Evolutionary conservation across 2,888 invertebrate species (phyloP).

Genomic region (Lasioglossum lativentre): DNA sequence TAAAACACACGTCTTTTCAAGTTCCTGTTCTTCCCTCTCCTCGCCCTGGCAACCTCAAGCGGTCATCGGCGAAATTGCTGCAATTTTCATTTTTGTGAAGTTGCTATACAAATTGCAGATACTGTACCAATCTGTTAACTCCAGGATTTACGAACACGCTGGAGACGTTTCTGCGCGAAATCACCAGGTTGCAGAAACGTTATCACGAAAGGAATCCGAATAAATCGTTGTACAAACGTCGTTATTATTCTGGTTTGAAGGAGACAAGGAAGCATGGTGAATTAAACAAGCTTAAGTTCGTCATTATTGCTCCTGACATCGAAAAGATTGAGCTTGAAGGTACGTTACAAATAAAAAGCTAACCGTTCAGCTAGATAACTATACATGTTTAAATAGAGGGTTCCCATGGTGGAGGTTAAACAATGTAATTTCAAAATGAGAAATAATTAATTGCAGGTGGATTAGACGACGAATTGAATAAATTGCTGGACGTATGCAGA

Average conservation of each 20-base stretch:
- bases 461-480: constrained; percentile 70
- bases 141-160: constrained; percentile 63
- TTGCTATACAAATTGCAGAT: constrained; percentile 67
- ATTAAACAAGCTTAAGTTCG: constrained; percentile 75
- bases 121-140: constrained; percentile 76
- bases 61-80: neutral
- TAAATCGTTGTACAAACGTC: constrained; percentile 73
- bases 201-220: constrained; percentile 72
- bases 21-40: neutral
- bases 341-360: constrained; percentile 37
- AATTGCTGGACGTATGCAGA: constrained; percentile 70
- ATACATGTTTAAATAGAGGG: too few relatives aligned
- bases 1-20: constrained; percentile 41
- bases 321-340: constrained; percentile 75
- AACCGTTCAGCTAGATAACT: neutral
- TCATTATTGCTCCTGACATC: constrained; percentile 77
- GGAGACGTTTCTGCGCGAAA: constrained; percentile 72
- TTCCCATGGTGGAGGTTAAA: neutral
- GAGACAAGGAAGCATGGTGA: constrained; percentile 73
- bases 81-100: constrained; percentile 6
- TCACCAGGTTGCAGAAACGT: constrained; percentile 74
- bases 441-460: constrained; percentile 70
- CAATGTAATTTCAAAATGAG: too few relatives aligned
- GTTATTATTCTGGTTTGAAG: constrained; percentile 77
- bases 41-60: neutral